Base-by-base conservation (phyloP, 2,113 vertebrate genomes). In the Archocentrus centrarchus region DNA sequence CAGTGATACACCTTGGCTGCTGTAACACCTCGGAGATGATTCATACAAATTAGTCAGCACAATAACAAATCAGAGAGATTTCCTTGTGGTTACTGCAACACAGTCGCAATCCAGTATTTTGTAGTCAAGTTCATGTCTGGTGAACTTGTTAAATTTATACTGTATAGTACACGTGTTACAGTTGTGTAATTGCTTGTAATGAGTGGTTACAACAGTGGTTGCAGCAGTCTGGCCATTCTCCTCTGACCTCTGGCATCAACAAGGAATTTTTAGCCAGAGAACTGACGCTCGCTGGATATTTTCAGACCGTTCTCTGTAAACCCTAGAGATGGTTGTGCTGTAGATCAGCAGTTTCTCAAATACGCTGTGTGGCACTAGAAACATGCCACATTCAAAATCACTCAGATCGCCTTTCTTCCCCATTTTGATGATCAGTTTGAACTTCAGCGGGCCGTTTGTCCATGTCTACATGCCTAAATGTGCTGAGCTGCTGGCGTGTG, bases 21-120 rank as follows among this genome's bases (percentile, higher is more conserved):
- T 55, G 10, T 55, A 55, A 73, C 47, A 73, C 47, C 68, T 55
- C 68, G 53, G 68, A 53, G 47, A 73, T 53, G 27, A 73, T 32
- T 73, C 68, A 73, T 7, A 73, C 68, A 73, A 73, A 55, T 73
- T 73, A 73, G 68, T 73, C 47, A 55, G 68, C 68, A 32, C 68
- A 32, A 32, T 32, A 55, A 53, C 10, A 3, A 73, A 50, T 53
- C 66, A 73, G 17, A 53, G 44, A 27, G 11, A 53, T 73, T 73
- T 8, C 17, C 44, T 73, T 13, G 24, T 32, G 66, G 17, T 3
- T 1, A 11, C 13, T 0, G 47, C 47, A 53, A 53, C 17, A 55
- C 6, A 2, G 17, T 55, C 13, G 17, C 17, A 53, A 50, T 32
- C 47, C 47, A 73, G 27, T 30, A 73, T 70, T 50, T 70, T 53